phyloP scores from a whole-genome alignment of 2,113 vertebrate genomes.

The Xiphorhynchus elegans region DNA sequence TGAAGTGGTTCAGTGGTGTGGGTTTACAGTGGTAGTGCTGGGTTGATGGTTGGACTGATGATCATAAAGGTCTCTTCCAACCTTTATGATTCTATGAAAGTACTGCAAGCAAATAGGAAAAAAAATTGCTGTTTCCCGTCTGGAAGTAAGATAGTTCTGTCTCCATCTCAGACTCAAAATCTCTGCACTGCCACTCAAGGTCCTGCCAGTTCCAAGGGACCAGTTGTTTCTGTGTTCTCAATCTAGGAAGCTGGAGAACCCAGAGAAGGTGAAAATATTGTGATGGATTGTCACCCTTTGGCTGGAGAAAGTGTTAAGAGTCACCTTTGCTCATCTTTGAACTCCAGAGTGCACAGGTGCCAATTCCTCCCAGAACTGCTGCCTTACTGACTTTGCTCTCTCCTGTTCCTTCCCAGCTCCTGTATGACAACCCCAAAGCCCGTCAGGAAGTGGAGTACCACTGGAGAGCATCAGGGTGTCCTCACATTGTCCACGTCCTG shows the following conservation, averaged over 20 bases:
- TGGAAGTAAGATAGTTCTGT: not conserved
- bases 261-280: not conserved
- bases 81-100: not conserved
- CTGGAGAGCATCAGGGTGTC: constrained; percentile 87
- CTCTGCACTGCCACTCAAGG: not conserved
- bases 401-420: constrained; percentile 72
- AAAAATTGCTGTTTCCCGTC: not conserved
- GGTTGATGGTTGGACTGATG: not conserved
- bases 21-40: not conserved
- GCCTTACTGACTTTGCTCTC: not conserved
- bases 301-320: not conserved
- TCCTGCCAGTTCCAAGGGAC: not conserved
- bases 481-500: constrained; percentile 86
- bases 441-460: constrained; percentile 93
- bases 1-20: not conserved
- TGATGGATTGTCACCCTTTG: not conserved
- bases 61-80: not conserved
- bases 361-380: not conserved
- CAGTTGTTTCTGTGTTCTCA: not conserved
- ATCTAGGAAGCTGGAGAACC: not conserved
- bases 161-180: not conserved
- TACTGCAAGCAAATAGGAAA: not conserved
- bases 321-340: not conserved
- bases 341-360: not conserved
- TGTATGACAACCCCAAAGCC: constrained; percentile 93